Percentiles rank a stretch among this genome's conserved stretches.
Evolutionary conservation across 2,113 vertebrate genomes (phyloP).

Genomic region (Mandrillus leucophaeus): DNA sequence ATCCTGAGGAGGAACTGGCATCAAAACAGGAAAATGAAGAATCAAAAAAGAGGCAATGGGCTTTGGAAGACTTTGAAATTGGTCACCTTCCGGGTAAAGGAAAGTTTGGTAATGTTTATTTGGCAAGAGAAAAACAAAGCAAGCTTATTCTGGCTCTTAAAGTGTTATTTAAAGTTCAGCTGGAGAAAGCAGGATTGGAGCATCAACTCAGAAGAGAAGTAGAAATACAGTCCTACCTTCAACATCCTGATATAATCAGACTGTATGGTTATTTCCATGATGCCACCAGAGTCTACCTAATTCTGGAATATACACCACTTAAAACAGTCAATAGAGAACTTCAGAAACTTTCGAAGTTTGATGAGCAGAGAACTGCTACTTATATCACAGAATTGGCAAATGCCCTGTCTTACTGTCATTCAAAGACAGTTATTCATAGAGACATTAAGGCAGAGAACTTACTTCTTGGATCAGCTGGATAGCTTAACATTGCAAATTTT

Average conservation of each 20-base stretch:
- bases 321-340: constrained; percentile 95
- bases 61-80: constrained; percentile 96
- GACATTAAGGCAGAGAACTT: no score
- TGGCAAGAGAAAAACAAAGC: constrained; percentile 94
- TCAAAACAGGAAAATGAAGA: constrained; percentile 82
- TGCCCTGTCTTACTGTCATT: no score
- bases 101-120: constrained; percentile 97
- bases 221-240: constrained; percentile 98
- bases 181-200: constrained; percentile 96
- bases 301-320: constrained; percentile 94
- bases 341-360: constrained; percentile 90
- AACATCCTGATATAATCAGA: constrained; percentile 97
- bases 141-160: constrained; percentile 97
- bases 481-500: no score
- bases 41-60: constrained; percentile 89
- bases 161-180: constrained; percentile 95
- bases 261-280: constrained; percentile 98
- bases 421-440: no score
- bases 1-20: constrained; percentile 74
- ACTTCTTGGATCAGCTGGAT: no score
- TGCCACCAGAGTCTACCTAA: constrained; percentile 93
- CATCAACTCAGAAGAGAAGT: constrained; percentile 96
- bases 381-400: no score
- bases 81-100: constrained; percentile 96
- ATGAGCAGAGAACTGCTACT: constrained; percentile 92